Conservation (phyloP, 2,888 invertebrate genomes). For the Adela reaumurella region DNA sequence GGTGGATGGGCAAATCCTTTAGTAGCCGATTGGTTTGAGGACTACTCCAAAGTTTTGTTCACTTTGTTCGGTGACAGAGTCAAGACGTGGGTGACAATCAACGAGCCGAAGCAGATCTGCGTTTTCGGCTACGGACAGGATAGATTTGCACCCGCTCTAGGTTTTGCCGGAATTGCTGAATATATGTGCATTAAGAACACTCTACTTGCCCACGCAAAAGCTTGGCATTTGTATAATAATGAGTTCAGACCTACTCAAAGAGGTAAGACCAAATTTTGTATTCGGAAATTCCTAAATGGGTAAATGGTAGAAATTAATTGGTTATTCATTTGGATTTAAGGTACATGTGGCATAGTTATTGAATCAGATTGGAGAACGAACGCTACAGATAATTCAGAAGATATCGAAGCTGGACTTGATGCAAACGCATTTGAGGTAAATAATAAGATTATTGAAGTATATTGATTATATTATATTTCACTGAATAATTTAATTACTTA, state of each 20-base stretch:
- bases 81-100: constrained; percentile 58
- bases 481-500: too few species aligned
- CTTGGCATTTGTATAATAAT: constrained; percentile 40
- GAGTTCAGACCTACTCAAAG: constrained; percentile 21
- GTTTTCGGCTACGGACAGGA: constrained; percentile 39
- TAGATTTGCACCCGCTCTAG: constrained; percentile 30
- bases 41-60: constrained; percentile 44
- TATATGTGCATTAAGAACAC: constrained; percentile 49
- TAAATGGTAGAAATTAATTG: constrained; percentile 6
- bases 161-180: constrained; percentile 40
- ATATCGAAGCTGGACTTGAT: constrained; percentile 24
- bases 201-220: constrained; percentile 55
- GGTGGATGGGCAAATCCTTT: constrained; percentile 54
- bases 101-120: constrained; percentile 49
- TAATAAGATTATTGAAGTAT: not conserved
- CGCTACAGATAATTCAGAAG: constrained; percentile 21
- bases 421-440: constrained; percentile 15
- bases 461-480: too few species aligned
- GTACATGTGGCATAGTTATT: constrained; percentile 30
- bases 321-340: constrained; percentile 14
- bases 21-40: constrained; percentile 42
- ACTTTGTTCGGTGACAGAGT: constrained; percentile 45
- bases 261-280: not conserved
- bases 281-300: not conserved
- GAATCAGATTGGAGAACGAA: constrained; percentile 31